phyloP scores from a whole-genome alignment of 2,888 invertebrate species.

The Athrips mouffetella region DNA sequence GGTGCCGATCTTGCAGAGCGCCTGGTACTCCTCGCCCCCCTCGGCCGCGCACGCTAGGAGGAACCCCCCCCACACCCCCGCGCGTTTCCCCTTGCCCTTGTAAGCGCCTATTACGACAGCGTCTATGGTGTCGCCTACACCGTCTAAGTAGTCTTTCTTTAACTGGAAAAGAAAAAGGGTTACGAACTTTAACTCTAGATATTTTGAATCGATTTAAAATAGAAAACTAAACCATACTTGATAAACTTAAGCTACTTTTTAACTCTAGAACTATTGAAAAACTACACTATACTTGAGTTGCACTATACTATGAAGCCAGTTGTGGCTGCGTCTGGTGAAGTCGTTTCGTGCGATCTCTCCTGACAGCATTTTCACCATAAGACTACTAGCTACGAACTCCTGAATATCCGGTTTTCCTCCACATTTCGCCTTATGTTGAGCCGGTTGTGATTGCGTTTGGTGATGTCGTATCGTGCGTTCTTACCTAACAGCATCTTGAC shows the following conservation, averaged over 20 bases:
- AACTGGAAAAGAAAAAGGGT: constrained; percentile 56
- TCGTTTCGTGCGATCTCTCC: not conserved
- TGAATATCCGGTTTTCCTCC: not conserved
- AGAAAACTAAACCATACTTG: not conserved
- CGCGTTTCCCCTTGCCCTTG: constrained; percentile 93
- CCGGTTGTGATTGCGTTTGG: constrained; percentile 93
- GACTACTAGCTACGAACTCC: not conserved
- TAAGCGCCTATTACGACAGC: constrained; percentile 97
- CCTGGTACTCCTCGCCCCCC: constrained; percentile 93
- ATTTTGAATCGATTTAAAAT: not conserved
- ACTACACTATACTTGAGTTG: too few relatives aligned
- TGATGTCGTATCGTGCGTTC: constrained; percentile 90
- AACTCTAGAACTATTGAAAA: too few relatives aligned
- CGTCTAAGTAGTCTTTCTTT: constrained; percentile 98
- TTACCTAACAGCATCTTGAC: not conserved
- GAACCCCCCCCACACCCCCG: constrained; percentile 96
- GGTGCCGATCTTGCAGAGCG: constrained; percentile 86
- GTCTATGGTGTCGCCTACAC: constrained; percentile 97
- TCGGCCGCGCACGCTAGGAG: constrained; percentile 95
- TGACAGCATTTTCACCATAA: not conserved
- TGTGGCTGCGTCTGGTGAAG: constrained; percentile 77
- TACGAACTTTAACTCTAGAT: not conserved
- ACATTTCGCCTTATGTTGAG: constrained; percentile 79
- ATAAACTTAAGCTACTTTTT: not conserved
- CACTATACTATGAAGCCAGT: too few relatives aligned